Conservation (phyloP, 2,113 vertebrate genomes). For the Ochotona curzoniae region DNA sequence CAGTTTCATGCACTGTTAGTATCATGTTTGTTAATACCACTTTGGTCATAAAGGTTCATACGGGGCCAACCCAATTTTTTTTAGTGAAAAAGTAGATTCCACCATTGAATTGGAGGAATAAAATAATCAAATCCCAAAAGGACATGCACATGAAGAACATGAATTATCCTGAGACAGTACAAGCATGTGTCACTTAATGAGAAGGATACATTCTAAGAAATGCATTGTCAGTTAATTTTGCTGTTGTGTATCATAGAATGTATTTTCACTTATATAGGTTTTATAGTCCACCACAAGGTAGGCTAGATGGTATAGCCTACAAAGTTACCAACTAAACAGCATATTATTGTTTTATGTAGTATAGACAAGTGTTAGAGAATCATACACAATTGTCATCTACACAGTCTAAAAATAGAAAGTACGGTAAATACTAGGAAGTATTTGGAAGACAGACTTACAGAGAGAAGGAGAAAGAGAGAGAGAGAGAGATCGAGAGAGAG, state of each 20-base stretch:
- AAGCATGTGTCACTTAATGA: neutral
- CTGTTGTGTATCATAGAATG: neutral
- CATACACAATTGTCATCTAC: neutral
- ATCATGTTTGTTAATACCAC: neutral
- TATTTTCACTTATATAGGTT: too few relatives aligned
- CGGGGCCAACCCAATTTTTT: neutral
- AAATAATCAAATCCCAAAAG: neutral
- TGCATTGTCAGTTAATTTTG: too few relatives aligned
- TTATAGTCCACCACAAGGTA: too few relatives aligned
- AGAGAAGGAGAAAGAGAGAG: too few relatives aligned
- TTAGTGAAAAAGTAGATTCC: neutral
- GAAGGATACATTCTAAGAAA: neutral
- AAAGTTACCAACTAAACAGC: neutral
- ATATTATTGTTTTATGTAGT: neutral
- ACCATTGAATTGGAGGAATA: neutral
- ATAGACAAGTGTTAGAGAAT: neutral
- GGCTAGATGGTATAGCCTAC: too few relatives aligned
- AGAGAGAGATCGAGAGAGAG: too few relatives aligned
- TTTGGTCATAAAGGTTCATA: neutral
- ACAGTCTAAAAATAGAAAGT: neutral
- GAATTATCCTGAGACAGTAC: constrained; percentile 4
- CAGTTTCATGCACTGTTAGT: neutral
- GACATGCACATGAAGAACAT: neutral
- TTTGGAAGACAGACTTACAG: too few relatives aligned
- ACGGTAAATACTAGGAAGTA: too few relatives aligned